A percentile compares a stretch with the other conserved stretches of the same genome.
These are phyloP conservation scores for Rhea pennata DNA, from an alignment of 2,113 vertebrate genomes.

Conservation along the genomic window DNA sequence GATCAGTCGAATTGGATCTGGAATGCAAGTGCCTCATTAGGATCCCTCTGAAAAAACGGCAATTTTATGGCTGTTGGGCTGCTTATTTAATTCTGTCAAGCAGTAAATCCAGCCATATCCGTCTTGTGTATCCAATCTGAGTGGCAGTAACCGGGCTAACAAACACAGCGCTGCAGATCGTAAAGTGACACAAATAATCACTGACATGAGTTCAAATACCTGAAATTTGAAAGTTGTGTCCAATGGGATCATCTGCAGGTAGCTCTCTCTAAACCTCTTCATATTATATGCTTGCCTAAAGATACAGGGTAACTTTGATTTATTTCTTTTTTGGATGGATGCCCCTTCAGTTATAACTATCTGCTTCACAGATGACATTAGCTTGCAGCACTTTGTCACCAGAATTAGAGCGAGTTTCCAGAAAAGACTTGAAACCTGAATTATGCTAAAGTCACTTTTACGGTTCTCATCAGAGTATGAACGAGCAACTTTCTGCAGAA, in stretches of 20 bases:
- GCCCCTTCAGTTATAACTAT: not conserved
- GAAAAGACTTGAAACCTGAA: not conserved
- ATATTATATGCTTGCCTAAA: not conserved
- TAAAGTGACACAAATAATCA: constrained; percentile 23
- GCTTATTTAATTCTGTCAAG: not conserved
- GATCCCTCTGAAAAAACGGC: not conserved
- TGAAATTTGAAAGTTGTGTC: constrained; percentile 7
- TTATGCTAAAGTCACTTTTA: not conserved
- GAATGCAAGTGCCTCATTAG: not conserved
- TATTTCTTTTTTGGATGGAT: not conserved
- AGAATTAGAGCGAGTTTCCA: not conserved
- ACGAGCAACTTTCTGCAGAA: not conserved
- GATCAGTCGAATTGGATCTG: not conserved
- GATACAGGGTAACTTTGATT: not conserved
- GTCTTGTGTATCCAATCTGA: too few relatives aligned
- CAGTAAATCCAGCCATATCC: constrained; percentile 14
- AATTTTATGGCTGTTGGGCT: not conserved
- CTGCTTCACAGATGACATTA: not conserved
- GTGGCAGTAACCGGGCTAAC: constrained; percentile 24
- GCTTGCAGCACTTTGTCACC: not conserved
- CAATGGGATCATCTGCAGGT: not conserved
- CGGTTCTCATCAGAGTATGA: not conserved
- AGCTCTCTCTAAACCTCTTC: not conserved
- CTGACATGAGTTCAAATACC: constrained; percentile 14
- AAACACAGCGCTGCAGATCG: not conserved